phyloP scores from a whole-genome alignment of 2,888 invertebrate genomes.

The Andrena chrysosceles region DNA sequence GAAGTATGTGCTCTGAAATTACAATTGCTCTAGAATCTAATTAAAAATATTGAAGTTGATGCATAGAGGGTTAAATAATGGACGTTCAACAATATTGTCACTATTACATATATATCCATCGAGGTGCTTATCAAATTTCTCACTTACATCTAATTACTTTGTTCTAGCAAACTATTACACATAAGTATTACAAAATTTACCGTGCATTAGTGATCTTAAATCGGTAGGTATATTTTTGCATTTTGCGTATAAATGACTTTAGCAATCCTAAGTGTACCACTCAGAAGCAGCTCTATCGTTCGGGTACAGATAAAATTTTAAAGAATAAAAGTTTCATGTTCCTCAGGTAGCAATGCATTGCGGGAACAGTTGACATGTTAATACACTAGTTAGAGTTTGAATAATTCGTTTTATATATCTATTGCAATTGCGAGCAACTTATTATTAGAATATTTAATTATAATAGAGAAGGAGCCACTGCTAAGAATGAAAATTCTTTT shows the following conservation, averaged over 20 bases:
- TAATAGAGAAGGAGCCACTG: neutral
- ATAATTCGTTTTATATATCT: constrained; percentile 1
- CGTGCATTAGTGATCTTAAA: constrained; percentile 17
- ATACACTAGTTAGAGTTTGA: constrained; percentile 5
- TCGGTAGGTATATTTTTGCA: constrained; percentile 23
- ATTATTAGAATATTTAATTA: constrained; percentile 10
- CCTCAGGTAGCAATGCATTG: constrained; percentile 5
- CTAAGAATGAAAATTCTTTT: neutral
- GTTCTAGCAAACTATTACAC: neutral
- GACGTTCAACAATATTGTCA: constrained; percentile 17
- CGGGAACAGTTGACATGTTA: neutral
- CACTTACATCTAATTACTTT: constrained; percentile 30
- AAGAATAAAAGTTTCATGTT: constrained; percentile 9
- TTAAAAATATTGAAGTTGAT: constrained; percentile 16
- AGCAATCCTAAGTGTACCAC: neutral
- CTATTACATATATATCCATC: constrained; percentile 16
- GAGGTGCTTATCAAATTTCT: constrained; percentile 42
- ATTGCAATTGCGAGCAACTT: neutral
- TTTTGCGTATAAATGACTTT: constrained; percentile 6
- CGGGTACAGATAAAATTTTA: neutral
- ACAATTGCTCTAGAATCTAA: neutral
- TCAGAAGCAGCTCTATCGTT: constrained; percentile 12
- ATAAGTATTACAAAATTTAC: constrained; percentile 3
- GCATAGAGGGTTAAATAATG: constrained; percentile 45
- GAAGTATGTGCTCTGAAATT: too few species aligned